Evolutionary conservation across 37 sponge, comb jelly and placozoan species (phyloP), one percentile per base, ranked within the genome.

Genomic region (Haliclona indistincta): DNA sequence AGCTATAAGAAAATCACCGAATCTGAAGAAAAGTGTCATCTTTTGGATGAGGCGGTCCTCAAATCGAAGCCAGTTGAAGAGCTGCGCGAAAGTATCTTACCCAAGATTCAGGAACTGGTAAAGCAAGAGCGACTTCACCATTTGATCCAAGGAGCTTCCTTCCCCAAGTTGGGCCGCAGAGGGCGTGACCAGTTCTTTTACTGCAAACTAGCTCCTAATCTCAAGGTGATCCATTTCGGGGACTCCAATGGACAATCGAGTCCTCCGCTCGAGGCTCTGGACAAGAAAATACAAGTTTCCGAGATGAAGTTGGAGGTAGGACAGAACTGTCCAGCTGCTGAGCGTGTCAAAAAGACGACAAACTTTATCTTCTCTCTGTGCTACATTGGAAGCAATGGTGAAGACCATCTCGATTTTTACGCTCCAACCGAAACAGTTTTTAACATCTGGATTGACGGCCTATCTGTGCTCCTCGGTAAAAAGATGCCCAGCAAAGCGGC

Each of bases 201-300:
- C 68, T 97, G 98, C 32, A 90, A 91, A 37, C 77, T 98, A 23
- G 86, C 96, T 35, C 85, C 93, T 4, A 98, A 98, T 43, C 81
- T 83, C 71, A 92, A 92, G 70, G 61, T 92, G 45, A 55, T 98
- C 0, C 99, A 98, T 56, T 95, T 83, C 67, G 91, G 89, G 6
- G 94, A 93, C 62, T 67, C 74, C 3, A 78, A 75, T 17, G 73
- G 63, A 43, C 32, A 67, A 17, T 65, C 68, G 58, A 51, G 56
- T 0, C 97, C 92, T 0, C 58, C 84, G 4, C 60, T 93, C 6
- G 93, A 96, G 20, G 68, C 72, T 32, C 74, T 93, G 32, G 82
- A 86, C 38, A 87, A 85, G 64, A 96, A 93, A 54, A 88, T 95
- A 32, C 89, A 79, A 66, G 88, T 95, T 1, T 86, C 88, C 0